A percentile compares a stretch with the other conserved stretches of the same genome.
phyloP scores from a whole-genome alignment of 2,888 invertebrate species.

The Rhyacophila evoluta region DNA sequence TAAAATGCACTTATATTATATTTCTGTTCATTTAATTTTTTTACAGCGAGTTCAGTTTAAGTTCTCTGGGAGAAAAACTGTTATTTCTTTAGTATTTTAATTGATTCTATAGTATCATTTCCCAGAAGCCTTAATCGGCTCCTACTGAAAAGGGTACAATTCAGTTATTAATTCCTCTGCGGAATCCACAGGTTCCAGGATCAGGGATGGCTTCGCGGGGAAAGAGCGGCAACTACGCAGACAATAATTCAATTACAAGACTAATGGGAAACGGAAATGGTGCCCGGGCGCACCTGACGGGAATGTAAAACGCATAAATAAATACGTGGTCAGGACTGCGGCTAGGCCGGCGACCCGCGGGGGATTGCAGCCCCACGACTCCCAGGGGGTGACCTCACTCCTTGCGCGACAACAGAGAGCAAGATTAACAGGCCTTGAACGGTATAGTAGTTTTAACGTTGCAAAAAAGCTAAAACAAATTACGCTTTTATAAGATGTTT shows the following conservation, averaged over 20 bases:
- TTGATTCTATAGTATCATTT: background rate
- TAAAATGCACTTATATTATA: too few relatives aligned
- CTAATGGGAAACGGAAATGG: constrained; percentile 49
- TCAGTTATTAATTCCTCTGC: constrained; percentile 4
- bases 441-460: background rate
- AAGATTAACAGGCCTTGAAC: constrained; percentile 15
- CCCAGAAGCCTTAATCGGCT: background rate
- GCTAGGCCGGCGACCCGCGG: background rate
- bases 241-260: constrained; percentile 49
- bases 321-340: constrained; percentile 41
- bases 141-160: constrained; percentile 13
- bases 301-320: constrained; percentile 52
- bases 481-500: background rate
- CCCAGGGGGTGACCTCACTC: background rate
- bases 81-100: too few relatives aligned
- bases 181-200: constrained; percentile 37
- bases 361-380: background rate
- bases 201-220: constrained; percentile 22
- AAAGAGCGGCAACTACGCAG: constrained; percentile 6
- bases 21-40: too few relatives aligned
- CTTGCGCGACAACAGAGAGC: constrained; percentile 1
- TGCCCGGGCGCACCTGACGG: constrained; percentile 44
- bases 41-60: too few relatives aligned
- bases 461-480: background rate
- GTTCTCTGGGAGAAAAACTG: too few relatives aligned